phyloP scores from a whole-genome alignment of 2,888 invertebrate species.

The Terebella lapidaria region DNA sequence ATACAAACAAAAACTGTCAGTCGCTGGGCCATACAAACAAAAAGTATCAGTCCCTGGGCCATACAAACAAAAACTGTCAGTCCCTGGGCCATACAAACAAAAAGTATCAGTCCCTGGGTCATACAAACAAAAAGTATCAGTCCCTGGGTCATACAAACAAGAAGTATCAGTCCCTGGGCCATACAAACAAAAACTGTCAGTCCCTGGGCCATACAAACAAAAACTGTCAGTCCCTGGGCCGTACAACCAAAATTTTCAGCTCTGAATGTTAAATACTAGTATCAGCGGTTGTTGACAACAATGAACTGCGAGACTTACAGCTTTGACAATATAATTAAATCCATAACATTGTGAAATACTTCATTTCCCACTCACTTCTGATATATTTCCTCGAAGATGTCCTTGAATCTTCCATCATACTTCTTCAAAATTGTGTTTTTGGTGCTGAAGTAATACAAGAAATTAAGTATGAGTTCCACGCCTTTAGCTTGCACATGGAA shows the following conservation, averaged over 20 bases:
- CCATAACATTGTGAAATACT: too few species aligned
- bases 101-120: not conserved
- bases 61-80: slow-evolving; percentile 52
- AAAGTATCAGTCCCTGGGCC: not conserved
- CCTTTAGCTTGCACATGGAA: too few species aligned
- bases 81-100: slow-evolving; percentile 55
- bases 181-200: not conserved
- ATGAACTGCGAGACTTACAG: too few species aligned
- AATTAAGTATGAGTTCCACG: too few species aligned
- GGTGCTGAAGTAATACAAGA: slow-evolving; percentile 61
- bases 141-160: slow-evolving; percentile 55
- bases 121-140: slow-evolving; percentile 52
- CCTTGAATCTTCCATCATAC: slow-evolving; percentile 94
- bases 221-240: too few species aligned
- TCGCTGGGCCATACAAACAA: slow-evolving; percentile 55
- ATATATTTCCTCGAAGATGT: slow-evolving; percentile 94
- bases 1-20: slow-evolving; percentile 52
- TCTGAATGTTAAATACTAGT: not conserved
- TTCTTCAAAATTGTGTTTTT: slow-evolving; percentile 95
- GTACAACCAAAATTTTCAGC: not conserved
- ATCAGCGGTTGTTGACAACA: too few species aligned
- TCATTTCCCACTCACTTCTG: slow-evolving; percentile 60
- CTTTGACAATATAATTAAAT: too few species aligned
- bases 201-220: too few species aligned
- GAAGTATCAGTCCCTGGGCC: not conserved